A percentile compares a stretch with the other conserved stretches of the same genome.
Conservation (phyloP, 2,113 vertebrate species). For the Leucopsar rothschildi region DNA sequence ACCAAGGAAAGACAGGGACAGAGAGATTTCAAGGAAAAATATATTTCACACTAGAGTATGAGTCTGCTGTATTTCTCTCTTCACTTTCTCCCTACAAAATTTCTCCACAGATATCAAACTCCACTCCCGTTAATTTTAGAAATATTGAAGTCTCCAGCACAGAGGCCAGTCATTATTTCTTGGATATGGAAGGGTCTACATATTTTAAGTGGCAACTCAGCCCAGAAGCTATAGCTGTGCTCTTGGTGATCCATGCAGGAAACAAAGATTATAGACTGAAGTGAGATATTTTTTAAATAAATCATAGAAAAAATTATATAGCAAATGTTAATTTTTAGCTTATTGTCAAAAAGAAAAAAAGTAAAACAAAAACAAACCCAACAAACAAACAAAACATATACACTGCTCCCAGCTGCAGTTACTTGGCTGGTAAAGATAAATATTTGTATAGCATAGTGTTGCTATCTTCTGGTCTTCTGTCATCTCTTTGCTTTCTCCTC, state of each 20-base stretch:
- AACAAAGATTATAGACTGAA: neutral
- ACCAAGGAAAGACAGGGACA: neutral
- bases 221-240: neutral
- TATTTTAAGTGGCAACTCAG: neutral
- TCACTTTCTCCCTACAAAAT: neutral
- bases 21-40: neutral
- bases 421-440: neutral
- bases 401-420: neutral
- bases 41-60: accelerated
- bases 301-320: neutral
- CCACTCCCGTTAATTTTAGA: neutral
- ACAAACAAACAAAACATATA: neutral
- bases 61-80: neutral
- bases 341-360: neutral
- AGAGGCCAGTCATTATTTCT: neutral
- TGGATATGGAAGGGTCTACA: accelerated
- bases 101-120: neutral
- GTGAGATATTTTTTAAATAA: neutral
- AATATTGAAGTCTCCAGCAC: neutral
- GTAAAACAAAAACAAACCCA: neutral
- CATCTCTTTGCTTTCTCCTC: neutral
- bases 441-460: neutral
- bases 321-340: neutral
- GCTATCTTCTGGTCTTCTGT: neutral
- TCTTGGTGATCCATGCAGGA: neutral